Conservation (phyloP, 2,888 invertebrate species). For the Cheiracanthium punctorium region DNA sequence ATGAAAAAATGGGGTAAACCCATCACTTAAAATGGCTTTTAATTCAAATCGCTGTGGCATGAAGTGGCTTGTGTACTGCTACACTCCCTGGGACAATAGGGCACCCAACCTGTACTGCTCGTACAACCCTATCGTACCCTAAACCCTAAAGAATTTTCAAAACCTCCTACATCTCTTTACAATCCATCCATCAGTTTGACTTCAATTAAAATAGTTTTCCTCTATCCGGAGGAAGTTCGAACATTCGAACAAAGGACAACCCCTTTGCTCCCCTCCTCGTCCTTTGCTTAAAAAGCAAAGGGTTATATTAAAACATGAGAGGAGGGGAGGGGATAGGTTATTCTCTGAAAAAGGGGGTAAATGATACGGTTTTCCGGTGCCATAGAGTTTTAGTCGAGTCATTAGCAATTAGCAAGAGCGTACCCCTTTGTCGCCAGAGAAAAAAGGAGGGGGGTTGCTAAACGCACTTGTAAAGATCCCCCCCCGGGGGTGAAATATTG, state of each 20-base stretch:
- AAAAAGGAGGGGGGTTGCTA: background rate
- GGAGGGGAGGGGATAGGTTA: no score
- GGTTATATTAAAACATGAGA: constrained; percentile 60
- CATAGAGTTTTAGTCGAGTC: constrained; percentile 62
- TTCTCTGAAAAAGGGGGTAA: background rate
- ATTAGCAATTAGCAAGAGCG: constrained; percentile 65
- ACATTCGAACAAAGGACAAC: background rate
- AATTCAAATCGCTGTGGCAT: constrained; percentile 45
- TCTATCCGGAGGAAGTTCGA: constrained; percentile 56
- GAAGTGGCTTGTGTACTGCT: constrained; percentile 46
- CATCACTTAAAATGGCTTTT: constrained; percentile 24
- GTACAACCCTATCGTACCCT: constrained; percentile 52
- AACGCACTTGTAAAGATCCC: background rate
- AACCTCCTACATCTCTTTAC: constrained; percentile 27
- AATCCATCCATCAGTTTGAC: constrained; percentile 63
- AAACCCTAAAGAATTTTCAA: constrained; percentile 55
- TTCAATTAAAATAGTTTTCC: constrained; percentile 67
- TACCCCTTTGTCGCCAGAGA: constrained; percentile 42
- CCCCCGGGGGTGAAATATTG: background rate
- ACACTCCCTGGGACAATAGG: constrained; percentile 48
- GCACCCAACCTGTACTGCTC: constrained; percentile 45
- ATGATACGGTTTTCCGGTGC: constrained; percentile 57
- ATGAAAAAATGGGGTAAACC: background rate
- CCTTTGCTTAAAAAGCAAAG: constrained; percentile 27
- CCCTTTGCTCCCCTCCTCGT: background rate